A percentile compares a stretch with the other conserved stretches of the same genome.
These are phyloP conservation scores for Brachionus koreanus DNA, from an alignment of 1,140 invertebrate species.

Conservation along the genomic window DNA sequence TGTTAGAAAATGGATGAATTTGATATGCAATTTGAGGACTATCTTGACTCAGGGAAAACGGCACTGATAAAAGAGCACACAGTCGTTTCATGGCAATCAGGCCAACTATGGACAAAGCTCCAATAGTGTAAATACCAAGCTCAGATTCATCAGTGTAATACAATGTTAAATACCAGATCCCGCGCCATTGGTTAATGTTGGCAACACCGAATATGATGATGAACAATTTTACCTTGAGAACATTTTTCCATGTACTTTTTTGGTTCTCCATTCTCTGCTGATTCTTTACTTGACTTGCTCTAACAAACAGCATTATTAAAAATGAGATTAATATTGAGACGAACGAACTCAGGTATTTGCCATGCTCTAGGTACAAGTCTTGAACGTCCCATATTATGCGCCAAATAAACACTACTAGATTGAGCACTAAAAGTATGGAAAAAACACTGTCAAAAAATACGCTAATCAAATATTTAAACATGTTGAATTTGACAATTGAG, in stretches of 20 bases:
- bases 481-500: not conserved
- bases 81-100: slow-evolving; percentile 8
- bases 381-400: slow-evolving; percentile 40
- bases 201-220: not conserved
- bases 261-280: not conserved
- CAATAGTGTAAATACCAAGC: slow-evolving; percentile 7
- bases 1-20: slow-evolving; percentile 9
- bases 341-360: not conserved
- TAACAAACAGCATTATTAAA: not conserved
- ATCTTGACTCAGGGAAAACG: not conserved
- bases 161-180: slow-evolving; percentile 26
- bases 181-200: slow-evolving; percentile 36
- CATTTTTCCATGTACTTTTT: not conserved
- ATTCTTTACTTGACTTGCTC: not conserved
- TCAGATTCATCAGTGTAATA: not conserved
- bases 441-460: not conserved
- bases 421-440: slow-evolving; percentile 21
- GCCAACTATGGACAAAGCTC: not conserved
- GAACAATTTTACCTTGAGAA: slow-evolving; percentile 14
- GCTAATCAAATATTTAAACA: not conserved
- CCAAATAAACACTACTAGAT: slow-evolving; percentile 33
- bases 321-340: not conserved
- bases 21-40: slow-evolving; percentile 4
- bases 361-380: not conserved
- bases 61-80: not conserved